Percentiles rank a stretch among this genome's conserved stretches.
These are phyloP conservation scores for Machimus rusticus DNA, from an alignment of 2,888 invertebrate species.

Conservation along the genomic window DNA sequence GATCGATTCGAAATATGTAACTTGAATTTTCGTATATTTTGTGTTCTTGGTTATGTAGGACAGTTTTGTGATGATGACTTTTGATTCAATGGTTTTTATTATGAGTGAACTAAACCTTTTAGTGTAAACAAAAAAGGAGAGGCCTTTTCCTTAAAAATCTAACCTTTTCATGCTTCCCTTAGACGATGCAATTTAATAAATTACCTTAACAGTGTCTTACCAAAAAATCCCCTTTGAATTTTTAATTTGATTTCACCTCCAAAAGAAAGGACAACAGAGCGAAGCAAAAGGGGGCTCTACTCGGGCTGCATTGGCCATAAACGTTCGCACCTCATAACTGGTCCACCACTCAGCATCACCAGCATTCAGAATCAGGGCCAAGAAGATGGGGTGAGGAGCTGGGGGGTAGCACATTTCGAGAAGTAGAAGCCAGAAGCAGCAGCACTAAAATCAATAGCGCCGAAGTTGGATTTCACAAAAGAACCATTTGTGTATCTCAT, in stretches of 20 bases:
- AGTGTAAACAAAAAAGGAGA: not conserved
- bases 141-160: not conserved
- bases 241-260: not conserved
- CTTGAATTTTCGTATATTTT: no score
- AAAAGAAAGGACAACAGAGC: not conserved
- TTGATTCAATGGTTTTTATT: not conserved
- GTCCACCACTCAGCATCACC: not conserved
- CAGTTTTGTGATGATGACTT: not conserved
- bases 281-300: not conserved
- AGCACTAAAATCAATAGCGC: conserved; percentile 32
- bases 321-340: not conserved
- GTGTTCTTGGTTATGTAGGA: no score
- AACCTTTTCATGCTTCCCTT: not conserved
- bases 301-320: not conserved
- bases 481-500: conserved; percentile 34
- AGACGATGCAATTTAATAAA: not conserved
- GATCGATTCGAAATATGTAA: no score
- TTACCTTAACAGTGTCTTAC: not conserved
- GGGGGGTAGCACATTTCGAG: not conserved
- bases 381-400: not conserved
- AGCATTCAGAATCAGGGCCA: not conserved
- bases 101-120: not conserved
- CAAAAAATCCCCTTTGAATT: not conserved
- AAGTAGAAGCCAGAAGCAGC: not conserved
- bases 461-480: conserved; percentile 32